Percentiles rank a stretch among this genome's conserved stretches.
phyloP scores from a whole-genome alignment of 2,113 vertebrate genomes.

The Elephantulus edwardii region DNA sequence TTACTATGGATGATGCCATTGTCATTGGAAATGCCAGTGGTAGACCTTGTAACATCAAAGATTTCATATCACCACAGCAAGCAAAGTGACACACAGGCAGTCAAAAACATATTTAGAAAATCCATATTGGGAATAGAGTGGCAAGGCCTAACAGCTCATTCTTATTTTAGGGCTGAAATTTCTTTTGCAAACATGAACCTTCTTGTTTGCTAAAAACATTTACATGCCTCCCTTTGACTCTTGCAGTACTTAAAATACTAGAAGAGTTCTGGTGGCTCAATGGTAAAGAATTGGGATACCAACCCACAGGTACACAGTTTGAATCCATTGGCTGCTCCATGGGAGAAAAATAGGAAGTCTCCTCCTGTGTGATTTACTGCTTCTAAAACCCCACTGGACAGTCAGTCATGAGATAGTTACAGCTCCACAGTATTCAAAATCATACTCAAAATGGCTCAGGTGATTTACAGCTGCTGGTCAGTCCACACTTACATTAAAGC shows the following conservation, averaged over 20 bases:
- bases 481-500: too few species aligned
- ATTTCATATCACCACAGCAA: background rate
- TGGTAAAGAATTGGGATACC: too few species aligned
- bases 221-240: too few species aligned
- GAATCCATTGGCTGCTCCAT: too few species aligned
- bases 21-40: background rate
- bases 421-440: too few species aligned
- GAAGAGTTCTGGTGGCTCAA: too few species aligned
- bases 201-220: conserved; percentile 12
- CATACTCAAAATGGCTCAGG: background rate
- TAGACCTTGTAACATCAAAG: background rate
- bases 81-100: background rate
- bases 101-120: background rate
- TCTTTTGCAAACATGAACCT: background rate
- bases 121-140: background rate
- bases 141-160: background rate
- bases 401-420: too few species aligned
- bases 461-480: background rate
- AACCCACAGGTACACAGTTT: too few species aligned
- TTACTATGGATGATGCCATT: background rate
- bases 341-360: too few species aligned
- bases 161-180: background rate
- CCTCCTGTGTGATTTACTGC: too few species aligned
- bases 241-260: too few species aligned
- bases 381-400: too few species aligned